Conservation (phyloP, 2,797 vertebrate species). For the Poeciliopsis turneri region DNA sequence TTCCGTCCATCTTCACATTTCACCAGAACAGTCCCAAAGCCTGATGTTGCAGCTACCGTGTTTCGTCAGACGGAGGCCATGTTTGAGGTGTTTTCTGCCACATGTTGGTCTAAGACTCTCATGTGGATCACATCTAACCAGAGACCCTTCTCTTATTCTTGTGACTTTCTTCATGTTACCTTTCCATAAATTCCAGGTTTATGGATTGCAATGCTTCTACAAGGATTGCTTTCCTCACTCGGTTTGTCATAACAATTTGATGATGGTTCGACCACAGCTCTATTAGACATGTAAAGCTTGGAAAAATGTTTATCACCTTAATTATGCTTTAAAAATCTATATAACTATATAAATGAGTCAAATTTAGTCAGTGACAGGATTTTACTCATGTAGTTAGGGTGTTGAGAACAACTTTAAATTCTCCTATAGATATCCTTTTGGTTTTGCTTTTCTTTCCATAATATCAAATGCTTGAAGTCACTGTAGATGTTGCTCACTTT, state of each 20-base stretch:
- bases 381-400: background rate
- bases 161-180: background rate
- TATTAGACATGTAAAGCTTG: background rate
- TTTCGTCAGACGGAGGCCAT: background rate
- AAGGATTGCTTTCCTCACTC: background rate
- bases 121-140: background rate
- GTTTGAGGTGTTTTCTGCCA: background rate
- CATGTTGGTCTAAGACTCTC: background rate
- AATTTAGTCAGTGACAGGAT: background rate
- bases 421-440: background rate
- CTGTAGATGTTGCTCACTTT: background rate
- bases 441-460: background rate
- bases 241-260: background rate
- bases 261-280: background rate
- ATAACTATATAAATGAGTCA: background rate
- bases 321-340: background rate
- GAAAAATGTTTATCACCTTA: background rate
- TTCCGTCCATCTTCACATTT: background rate
- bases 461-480: background rate
- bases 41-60: background rate
- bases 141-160: background rate
- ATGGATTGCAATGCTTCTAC: background rate
- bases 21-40: background rate
- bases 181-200: background rate
- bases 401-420: background rate